A percentile compares a stretch with the other conserved stretches of the same genome.
Evolutionary conservation across 2,113 vertebrate genomes (phyloP).

Genomic region (Corythaixoides concolor): DNA sequence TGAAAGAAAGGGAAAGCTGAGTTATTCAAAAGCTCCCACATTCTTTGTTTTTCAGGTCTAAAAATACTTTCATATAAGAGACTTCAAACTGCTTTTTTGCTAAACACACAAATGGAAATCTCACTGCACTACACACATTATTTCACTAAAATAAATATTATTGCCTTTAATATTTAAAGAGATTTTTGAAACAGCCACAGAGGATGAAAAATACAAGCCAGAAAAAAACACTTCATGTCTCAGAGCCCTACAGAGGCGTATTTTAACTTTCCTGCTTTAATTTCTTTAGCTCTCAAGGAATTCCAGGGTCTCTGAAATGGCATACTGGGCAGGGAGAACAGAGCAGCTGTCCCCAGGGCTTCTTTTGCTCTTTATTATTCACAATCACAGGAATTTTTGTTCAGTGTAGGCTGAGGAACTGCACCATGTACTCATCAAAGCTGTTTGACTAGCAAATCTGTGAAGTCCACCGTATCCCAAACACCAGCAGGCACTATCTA

Average conservation of each 20-base stretch:
- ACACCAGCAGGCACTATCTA: background rate
- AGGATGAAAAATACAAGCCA: conserved; percentile 37
- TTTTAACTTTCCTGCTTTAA: conserved; percentile 34
- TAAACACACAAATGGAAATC: conserved; percentile 50
- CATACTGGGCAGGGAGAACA: background rate
- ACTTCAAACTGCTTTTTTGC: background rate
- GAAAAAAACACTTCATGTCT: background rate
- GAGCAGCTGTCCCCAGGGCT: background rate
- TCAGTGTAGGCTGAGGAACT: background rate
- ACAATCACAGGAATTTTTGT: background rate
- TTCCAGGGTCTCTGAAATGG: conserved; percentile 9
- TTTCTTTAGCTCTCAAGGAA: conserved; percentile 42
- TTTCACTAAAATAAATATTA: conserved; percentile 63
- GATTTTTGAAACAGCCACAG: conserved; percentile 29
- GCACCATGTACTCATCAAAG: background rate
- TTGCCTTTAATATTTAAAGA: conserved; percentile 66
- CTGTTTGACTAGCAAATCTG: background rate
- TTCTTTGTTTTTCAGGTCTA: conserved; percentile 1
- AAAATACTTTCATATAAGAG: conserved; percentile 8
- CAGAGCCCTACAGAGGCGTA: background rate
- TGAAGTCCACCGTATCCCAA: background rate
- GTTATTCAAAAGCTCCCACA: background rate
- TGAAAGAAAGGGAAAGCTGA: background rate
- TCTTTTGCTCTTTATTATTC: background rate
- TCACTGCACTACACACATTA: background rate